These are phyloP conservation scores for Eupeodes latifasciatus DNA, from an alignment of 2,888 invertebrate genomes.

Conservation along the genomic window DNA sequence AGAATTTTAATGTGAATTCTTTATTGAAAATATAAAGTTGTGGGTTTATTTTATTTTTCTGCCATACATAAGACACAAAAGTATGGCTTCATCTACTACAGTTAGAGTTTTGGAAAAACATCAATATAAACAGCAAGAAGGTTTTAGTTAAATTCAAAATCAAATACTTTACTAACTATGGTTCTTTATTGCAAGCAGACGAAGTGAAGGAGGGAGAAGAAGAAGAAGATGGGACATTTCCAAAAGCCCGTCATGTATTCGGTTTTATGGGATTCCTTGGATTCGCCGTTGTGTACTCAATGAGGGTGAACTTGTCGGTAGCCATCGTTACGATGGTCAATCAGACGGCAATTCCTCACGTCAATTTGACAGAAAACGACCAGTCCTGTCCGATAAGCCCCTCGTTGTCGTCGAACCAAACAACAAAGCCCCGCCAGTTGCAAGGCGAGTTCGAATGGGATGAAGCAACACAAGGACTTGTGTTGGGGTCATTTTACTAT, in stretches of 20 bases:
- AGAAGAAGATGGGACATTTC: slow-evolving; percentile 78
- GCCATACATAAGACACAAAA: not conserved
- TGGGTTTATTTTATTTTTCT: not conserved
- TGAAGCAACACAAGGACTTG: slow-evolving; percentile 91
- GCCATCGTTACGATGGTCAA: slow-evolving; percentile 98
- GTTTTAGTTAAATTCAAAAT: slow-evolving; percentile 30
- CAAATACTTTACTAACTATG: slow-evolving; percentile 25
- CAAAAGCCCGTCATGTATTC: slow-evolving; percentile 90
- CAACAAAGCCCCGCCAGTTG: slow-evolving; percentile 75
- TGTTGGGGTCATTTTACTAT: slow-evolving; percentile 93
- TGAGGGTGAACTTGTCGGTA: slow-evolving; percentile 95
- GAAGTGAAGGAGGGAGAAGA: not conserved
- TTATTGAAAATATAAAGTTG: not conserved
- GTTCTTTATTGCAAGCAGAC: slow-evolving; percentile 17
- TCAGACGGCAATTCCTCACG: slow-evolving; percentile 87
- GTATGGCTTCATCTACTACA: not conserved
- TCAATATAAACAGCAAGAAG: slow-evolving; percentile 18
- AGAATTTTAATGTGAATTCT: not conserved
- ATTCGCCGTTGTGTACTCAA: slow-evolving; percentile 94
- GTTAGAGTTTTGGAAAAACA: slow-evolving; percentile 5
- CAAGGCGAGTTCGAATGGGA: slow-evolving; percentile 91
- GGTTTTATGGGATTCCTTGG: slow-evolving; percentile 94
- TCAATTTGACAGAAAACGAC: slow-evolving; percentile 86
- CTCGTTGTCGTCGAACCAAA: slow-evolving; percentile 78
- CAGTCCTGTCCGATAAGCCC: slow-evolving; percentile 85